A percentile compares a stretch with the other conserved stretches of the same genome.
phyloP scores from a whole-genome alignment of 2,113 vertebrate genomes.

The Mustela nigripes region DNA sequence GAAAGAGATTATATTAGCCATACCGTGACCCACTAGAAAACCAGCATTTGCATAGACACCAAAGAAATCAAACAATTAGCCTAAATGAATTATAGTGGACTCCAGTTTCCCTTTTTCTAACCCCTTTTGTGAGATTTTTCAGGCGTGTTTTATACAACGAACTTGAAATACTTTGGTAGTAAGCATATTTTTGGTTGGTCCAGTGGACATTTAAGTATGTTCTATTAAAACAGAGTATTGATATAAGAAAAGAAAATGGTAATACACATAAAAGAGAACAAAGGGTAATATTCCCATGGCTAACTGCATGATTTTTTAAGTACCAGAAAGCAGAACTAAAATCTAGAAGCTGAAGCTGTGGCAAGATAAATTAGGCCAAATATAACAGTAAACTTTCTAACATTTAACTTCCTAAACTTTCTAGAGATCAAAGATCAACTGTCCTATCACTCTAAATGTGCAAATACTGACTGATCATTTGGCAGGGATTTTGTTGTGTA shows the following conservation, averaged over 20 bases:
- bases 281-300: background rate
- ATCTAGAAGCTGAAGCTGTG: background rate
- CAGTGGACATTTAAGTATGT: background rate
- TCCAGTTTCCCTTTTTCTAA: background rate
- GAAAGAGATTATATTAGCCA: background rate
- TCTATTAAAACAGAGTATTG: background rate
- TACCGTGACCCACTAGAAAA: background rate
- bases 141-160: background rate
- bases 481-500: background rate
- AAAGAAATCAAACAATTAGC: constrained; percentile 30
- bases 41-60: background rate
- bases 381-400: background rate
- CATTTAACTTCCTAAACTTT: background rate
- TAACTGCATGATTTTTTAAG: background rate
- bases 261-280: background rate
- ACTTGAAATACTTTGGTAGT: background rate
- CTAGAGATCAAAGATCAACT: background rate
- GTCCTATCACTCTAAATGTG: background rate
- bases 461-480: background rate
- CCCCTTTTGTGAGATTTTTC: background rate
- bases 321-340: background rate
- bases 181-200: background rate
- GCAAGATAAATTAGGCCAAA: background rate
- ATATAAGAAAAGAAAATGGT: background rate
- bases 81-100: background rate